These are phyloP conservation scores for Hydropotes inermis DNA, from an alignment of 2,113 vertebrate species.

Conservation along the genomic window DNA sequence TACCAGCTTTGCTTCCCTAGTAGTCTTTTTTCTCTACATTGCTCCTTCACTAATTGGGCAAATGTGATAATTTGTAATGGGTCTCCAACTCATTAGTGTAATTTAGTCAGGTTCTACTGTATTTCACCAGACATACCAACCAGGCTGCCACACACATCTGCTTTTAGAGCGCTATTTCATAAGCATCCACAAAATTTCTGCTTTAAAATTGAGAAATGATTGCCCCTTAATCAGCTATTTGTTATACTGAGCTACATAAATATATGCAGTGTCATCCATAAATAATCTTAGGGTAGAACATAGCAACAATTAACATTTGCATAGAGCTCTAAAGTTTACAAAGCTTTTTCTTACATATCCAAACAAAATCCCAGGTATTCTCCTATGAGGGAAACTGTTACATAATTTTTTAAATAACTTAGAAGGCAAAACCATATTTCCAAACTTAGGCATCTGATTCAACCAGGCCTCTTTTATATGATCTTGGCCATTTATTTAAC, in stretches of 20 bases:
- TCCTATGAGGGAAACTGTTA: not conserved
- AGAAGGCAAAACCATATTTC: not conserved
- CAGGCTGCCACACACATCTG: not conserved
- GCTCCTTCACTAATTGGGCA: slow-evolving; percentile 56
- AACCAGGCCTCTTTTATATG: not conserved
- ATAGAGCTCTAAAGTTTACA: slow-evolving; percentile 6
- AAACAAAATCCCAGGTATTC: not conserved
- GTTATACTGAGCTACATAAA: slow-evolving; percentile 42
- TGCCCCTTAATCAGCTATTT: slow-evolving; percentile 63
- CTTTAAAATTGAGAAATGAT: slow-evolving; percentile 59
- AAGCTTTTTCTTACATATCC: not conserved
- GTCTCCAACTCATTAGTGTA: slow-evolving; percentile 59
- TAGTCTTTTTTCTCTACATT: not conserved
- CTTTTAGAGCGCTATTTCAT: slow-evolving; percentile 19
- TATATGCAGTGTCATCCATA: not conserved
- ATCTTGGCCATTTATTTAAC: not conserved
- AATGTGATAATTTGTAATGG: slow-evolving; percentile 58
- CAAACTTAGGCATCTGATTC: not conserved
- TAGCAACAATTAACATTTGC: slow-evolving; percentile 39
- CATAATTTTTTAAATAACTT: not conserved
- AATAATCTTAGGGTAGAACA: slow-evolving; percentile 46
- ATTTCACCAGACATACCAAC: slow-evolving; percentile 35
- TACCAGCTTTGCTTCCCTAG: not conserved
- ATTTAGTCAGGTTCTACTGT: slow-evolving; percentile 60
- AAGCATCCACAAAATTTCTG: slow-evolving; percentile 51